A percentile compares a stretch with the other conserved stretches of the same genome.
Conservation (phyloP, 2,888 invertebrate species). For the Megamerina dolium region DNA sequence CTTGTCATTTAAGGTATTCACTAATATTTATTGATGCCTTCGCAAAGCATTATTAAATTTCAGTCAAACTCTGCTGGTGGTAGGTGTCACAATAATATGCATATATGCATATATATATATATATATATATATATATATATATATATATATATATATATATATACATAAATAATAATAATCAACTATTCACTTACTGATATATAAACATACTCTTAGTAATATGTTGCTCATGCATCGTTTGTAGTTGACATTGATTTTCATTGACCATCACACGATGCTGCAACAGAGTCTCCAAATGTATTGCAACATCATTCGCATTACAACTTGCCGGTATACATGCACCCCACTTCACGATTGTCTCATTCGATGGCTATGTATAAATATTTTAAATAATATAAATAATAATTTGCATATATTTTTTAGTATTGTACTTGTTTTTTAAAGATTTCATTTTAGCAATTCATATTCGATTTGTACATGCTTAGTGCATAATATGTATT, state of each 20-base stretch:
- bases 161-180: background rate
- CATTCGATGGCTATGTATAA: too few species aligned
- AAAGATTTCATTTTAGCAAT: too few species aligned
- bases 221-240: conserved; percentile 34
- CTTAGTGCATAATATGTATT: too few species aligned
- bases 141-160: background rate
- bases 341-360: conserved; percentile 54
- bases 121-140: too few species aligned
- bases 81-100: background rate
- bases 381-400: too few species aligned
- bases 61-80: too few species aligned
- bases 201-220: conserved; percentile 42
- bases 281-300: conserved; percentile 37
- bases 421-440: too few species aligned
- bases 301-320: conserved; percentile 51
- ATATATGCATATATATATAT: conserved; percentile 2
- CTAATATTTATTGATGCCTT: too few species aligned
- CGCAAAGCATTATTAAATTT: too few species aligned
- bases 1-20: too few species aligned
- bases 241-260: conserved; percentile 53
- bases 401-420: too few species aligned
- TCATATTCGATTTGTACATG: too few species aligned
- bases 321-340: conserved; percentile 60
- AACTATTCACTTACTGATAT: conserved; percentile 45
- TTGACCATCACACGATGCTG: conserved; percentile 49